Evolutionary conservation across 2,888 invertebrate species (phyloP).

Genomic region (Tiliacea aurago): DNA sequence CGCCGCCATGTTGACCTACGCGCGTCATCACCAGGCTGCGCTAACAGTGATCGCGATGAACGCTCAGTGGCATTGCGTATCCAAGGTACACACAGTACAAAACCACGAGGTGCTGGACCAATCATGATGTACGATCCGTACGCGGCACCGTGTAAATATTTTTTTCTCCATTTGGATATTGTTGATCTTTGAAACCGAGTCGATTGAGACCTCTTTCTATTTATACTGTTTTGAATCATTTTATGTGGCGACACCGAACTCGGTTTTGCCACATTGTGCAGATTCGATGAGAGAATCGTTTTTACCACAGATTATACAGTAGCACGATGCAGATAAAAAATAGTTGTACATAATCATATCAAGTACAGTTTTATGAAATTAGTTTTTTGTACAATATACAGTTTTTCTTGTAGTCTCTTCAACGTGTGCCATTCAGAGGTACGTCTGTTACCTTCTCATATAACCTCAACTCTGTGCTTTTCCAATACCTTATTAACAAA

Average conservation of each 20-base stretch:
- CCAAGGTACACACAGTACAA: conserved; percentile 85
- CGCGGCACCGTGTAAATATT: conserved; percentile 75
- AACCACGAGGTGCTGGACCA: conserved; percentile 72
- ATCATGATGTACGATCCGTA: conserved; percentile 56
- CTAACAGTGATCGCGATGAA: conserved; percentile 77
- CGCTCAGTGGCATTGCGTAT: conserved; percentile 81
- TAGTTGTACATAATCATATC: conserved; percentile 87
- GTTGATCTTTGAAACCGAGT: conserved; percentile 67
- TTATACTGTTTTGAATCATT: conserved; percentile 74
- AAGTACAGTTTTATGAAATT: conserved; percentile 87
- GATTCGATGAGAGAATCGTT: conserved; percentile 61
- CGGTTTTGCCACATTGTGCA: conserved; percentile 48
- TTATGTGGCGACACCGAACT: conserved; percentile 55
- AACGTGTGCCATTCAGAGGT: conserved; percentile 88
- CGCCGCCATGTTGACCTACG: conserved; percentile 87
- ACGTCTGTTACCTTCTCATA: conserved; percentile 84
- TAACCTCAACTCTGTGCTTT: conserved; percentile 87
- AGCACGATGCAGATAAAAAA: conserved; percentile 70
- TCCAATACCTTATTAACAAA: conserved; percentile 83
- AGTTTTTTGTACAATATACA: conserved; percentile 84
- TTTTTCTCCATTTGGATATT: conserved; percentile 70
- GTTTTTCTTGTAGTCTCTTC: conserved; percentile 84
- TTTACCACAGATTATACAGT: conserved; percentile 70
- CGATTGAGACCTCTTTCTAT: conserved; percentile 67
- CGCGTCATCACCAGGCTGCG: conserved; percentile 80